Evolutionary conservation across 2,113 vertebrate genomes (phyloP).

Genomic region (Epinephelus lanceolatus): DNA sequence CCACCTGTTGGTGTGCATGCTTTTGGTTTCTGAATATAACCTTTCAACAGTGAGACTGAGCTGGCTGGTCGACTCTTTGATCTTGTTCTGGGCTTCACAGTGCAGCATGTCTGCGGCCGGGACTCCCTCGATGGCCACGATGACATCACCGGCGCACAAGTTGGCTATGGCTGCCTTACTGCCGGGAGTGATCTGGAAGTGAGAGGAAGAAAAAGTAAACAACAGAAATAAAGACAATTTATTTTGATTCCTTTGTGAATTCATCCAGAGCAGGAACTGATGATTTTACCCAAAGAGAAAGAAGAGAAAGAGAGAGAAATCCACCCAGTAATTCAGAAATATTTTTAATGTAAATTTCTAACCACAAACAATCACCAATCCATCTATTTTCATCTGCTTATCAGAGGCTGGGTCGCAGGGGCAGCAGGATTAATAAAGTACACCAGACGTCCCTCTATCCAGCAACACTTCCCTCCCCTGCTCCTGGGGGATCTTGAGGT

Average conservation of each 20-base stretch:
- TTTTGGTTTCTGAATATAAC: conserved; percentile 72
- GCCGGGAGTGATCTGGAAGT: conserved; percentile 92
- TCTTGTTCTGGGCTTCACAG: conserved; percentile 94
- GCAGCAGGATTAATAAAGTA: too few species aligned
- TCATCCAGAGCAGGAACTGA: background rate
- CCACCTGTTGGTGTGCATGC: conserved; percentile 6
- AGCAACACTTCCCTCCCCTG: too few species aligned
- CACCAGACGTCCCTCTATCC: too few species aligned
- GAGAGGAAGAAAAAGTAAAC: background rate
- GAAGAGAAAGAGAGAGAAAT: background rate
- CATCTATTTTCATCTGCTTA: too few species aligned
- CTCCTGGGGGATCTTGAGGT: too few species aligned
- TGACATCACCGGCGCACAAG: conserved; percentile 92
- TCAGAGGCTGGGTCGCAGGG: too few species aligned
- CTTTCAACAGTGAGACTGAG: conserved; percentile 94
- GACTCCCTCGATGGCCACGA: conserved; percentile 93
- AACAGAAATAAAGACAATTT: background rate
- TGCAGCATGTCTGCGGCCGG: conserved; percentile 92
- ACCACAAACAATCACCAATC: background rate
- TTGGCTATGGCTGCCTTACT: conserved; percentile 93
- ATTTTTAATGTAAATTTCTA: background rate
- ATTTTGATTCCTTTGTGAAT: background rate
- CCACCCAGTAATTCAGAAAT: background rate
- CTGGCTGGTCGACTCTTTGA: conserved; percentile 90
- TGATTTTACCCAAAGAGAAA: background rate